These are phyloP conservation scores for Oreochromis spilurus DNA, from an alignment of 2,113 vertebrate genomes.

Conservation along the genomic window DNA sequence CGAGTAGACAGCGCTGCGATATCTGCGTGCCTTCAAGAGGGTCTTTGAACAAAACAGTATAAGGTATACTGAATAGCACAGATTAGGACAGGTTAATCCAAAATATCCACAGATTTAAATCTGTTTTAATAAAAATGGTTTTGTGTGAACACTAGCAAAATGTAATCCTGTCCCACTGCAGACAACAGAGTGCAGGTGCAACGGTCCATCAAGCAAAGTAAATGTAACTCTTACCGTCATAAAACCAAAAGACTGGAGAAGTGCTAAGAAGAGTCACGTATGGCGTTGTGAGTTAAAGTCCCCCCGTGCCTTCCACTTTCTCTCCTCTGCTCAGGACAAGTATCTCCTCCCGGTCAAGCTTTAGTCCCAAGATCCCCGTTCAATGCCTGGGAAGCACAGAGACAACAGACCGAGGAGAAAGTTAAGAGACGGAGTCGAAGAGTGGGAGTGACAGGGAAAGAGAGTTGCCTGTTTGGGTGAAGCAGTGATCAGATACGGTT, in stretches of 20 bases:
- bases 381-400: conserved; percentile 46
- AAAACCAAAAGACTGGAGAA: conserved; percentile 43
- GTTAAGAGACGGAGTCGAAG: conserved; percentile 44
- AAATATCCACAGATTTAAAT: neutral
- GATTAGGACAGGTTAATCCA: neutral
- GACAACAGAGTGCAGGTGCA: conserved; percentile 13
- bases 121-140: neutral
- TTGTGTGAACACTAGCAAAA: neutral
- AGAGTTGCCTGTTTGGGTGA: conserved; percentile 75
- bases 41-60: neutral
- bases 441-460: conserved; percentile 64
- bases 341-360: conserved; percentile 13
- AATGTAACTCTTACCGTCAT: conserved; percentile 74
- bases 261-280: conserved; percentile 44
- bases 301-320: conserved; percentile 56
- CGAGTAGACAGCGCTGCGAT: neutral
- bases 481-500: conserved; percentile 77
- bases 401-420: conserved; percentile 68
- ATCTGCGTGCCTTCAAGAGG: neutral
- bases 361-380: conserved; percentile 40
- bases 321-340: neutral
- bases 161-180: neutral
- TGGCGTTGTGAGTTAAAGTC: conserved; percentile 18
- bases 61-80: neutral
- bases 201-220: conserved; percentile 22